phyloP scores from a whole-genome alignment of 1,140 invertebrate species.

The Nephila pilipes region DNA sequence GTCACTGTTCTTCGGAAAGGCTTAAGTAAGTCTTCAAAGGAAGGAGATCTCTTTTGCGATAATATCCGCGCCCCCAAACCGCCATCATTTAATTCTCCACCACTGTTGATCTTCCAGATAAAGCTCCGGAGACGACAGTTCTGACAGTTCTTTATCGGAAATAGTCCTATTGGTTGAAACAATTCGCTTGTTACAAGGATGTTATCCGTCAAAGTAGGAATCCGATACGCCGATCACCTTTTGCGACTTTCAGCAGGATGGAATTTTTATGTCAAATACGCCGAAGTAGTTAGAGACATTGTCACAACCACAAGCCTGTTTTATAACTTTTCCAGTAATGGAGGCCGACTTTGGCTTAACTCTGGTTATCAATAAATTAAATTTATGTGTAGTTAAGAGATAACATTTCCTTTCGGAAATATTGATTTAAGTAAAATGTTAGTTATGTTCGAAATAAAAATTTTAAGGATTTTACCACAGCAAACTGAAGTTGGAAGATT shows the following conservation, averaged over 20 bases:
- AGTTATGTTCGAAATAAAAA: no score
- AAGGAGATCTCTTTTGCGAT: conserved; percentile 22
- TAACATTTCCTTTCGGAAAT: no score
- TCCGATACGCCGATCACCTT: conserved; percentile 42
- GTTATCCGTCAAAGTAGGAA: conserved; percentile 64
- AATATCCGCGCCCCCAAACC: conserved; percentile 36
- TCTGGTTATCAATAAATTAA: no score
- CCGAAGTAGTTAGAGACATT: no score
- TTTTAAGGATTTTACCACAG: no score
- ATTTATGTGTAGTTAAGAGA: no score
- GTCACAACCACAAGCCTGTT: no score
- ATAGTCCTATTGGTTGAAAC: conserved; percentile 59
- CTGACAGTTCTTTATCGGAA: conserved; percentile 70
- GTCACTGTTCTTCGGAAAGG: not conserved
- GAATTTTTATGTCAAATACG: no score
- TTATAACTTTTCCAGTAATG: no score
- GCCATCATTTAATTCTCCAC: conserved; percentile 52
- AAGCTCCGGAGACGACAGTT: conserved; percentile 40
- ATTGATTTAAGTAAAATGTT: no score
- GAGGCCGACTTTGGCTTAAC: no score
- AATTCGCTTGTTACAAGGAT: conserved; percentile 56
- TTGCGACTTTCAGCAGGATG: not conserved
- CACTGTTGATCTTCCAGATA: conserved; percentile 63
- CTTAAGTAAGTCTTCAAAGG: conserved; percentile 2
- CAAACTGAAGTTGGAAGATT: no score